These are phyloP conservation scores for Caenorhabditis macrosperma DNA, from an alignment of 2,888 invertebrate genomes.

Conservation along the genomic window DNA sequence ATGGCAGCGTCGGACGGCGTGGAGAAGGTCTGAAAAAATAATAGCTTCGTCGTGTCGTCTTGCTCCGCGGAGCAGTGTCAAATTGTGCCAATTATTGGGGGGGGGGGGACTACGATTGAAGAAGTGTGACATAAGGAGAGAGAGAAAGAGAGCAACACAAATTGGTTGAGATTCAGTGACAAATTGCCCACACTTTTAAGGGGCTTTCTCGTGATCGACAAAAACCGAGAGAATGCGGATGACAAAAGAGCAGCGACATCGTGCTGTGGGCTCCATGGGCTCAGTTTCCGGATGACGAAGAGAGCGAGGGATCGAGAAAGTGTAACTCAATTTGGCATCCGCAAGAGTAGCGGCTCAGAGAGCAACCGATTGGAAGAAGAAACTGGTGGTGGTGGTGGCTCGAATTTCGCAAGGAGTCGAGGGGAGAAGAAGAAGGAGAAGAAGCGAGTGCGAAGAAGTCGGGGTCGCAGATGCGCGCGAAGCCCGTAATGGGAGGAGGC, in stretches of 20 bases:
- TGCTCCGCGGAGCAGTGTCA: neutral
- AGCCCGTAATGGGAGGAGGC: conserved; percentile 27
- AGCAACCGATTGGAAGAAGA: conserved; percentile 33
- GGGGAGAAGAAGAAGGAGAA: conserved; percentile 8
- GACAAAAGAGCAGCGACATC: too few relatives aligned
- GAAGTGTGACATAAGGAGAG: neutral
- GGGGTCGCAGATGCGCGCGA: conserved; percentile 34
- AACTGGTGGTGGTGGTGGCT: conserved; percentile 1
- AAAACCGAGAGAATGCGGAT: too few relatives aligned
- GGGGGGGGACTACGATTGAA: neutral
- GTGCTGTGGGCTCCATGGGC: too few relatives aligned
- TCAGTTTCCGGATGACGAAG: conserved; percentile 1
- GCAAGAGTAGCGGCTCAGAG: conserved; percentile 40
- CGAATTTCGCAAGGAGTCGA: conserved; percentile 21
- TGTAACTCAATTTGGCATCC: conserved; percentile 44
- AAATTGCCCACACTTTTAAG: too few relatives aligned
- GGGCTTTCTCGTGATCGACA: too few relatives aligned
- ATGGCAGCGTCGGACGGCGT: too few relatives aligned
- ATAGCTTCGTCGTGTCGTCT: neutral
- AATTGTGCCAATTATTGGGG: neutral
- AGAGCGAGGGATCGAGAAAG: conserved; percentile 17
- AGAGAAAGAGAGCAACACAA: too few relatives aligned
- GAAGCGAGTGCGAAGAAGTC: conserved; percentile 12
- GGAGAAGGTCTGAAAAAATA: neutral
- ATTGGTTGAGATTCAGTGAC: too few relatives aligned